Evolutionary conservation across 2,888 invertebrate species (phyloP).

Genomic region (Nasonia oneida): DNA sequence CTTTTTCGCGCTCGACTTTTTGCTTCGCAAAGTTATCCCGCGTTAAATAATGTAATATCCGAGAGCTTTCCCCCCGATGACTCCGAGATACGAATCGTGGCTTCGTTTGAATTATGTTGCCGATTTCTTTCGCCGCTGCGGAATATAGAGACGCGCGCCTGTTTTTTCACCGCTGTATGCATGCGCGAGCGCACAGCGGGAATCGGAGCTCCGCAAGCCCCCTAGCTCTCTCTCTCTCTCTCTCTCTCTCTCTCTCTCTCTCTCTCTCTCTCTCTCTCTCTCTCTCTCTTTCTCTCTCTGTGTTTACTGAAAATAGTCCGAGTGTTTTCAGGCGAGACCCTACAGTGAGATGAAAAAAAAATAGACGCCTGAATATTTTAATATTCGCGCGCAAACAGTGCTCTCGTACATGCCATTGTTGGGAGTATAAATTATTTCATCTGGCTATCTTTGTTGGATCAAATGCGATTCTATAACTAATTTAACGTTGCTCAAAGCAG

Average conservation of each 20-base stretch:
- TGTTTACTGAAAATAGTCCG: background rate
- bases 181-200: background rate
- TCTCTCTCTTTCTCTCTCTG: background rate
- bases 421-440: too few species aligned
- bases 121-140: background rate
- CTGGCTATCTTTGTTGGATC: background rate
- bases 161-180: background rate
- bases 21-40: slow-evolving; percentile 55
- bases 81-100: slow-evolving; percentile 28
- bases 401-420: too few species aligned
- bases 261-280: background rate
- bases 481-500: background rate
- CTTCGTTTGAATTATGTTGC: slow-evolving; percentile 27
- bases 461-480: background rate
- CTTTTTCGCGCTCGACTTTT: slow-evolving; percentile 53
- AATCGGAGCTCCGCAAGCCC: background rate
- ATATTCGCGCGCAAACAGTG: background rate
- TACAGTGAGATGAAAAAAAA: background rate
- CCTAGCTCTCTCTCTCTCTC: background rate
- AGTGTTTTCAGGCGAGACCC: slow-evolving; percentile 1
- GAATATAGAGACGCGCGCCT: background rate
- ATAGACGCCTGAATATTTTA: background rate
- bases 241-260: background rate
- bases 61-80: slow-evolving; percentile 42
- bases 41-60: slow-evolving; percentile 64